Evolutionary conservation across 2,888 invertebrate species (phyloP).

Genomic region (Eucera pruinosa): DNA sequence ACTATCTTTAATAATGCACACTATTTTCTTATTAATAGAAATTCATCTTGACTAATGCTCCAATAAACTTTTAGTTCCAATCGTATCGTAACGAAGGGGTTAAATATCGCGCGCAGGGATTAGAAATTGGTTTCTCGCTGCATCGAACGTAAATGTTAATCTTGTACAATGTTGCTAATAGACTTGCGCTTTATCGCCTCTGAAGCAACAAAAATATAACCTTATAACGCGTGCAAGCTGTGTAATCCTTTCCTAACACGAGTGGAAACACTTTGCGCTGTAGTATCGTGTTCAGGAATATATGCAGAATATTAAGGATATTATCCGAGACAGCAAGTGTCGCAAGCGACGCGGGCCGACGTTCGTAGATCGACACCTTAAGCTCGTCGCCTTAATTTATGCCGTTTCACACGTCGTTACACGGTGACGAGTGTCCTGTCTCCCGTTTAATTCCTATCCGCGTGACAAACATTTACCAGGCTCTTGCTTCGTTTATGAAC

Average conservation of each 20-base stretch:
- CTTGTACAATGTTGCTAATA: neutral
- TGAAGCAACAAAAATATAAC: neutral
- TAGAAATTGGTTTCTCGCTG: too few species aligned
- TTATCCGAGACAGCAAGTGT: conserved; percentile 8
- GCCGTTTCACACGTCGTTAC: conserved; percentile 40
- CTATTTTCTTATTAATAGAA: too few species aligned
- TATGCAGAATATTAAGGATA: neutral
- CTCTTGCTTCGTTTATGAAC: conserved; percentile 28
- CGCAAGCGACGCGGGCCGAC: conserved; percentile 1
- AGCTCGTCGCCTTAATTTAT: conserved; percentile 51
- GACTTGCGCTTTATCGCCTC: neutral
- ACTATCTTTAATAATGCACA: too few species aligned
- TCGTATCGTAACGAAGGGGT: too few species aligned
- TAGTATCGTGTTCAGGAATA: neutral
- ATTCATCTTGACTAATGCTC: too few species aligned
- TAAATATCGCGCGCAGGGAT: too few species aligned
- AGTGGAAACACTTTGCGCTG: neutral
- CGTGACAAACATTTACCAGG: conserved; percentile 52
- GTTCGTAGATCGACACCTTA: conserved; percentile 17
- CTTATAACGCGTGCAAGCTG: neutral
- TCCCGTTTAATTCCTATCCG: conserved; percentile 42
- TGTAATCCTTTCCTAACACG: neutral
- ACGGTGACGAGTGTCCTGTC: conserved; percentile 37
- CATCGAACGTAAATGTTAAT: too few species aligned
- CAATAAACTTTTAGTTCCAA: too few species aligned